Base-by-base conservation (phyloP, 2,888 invertebrate genomes). In the Leptinotarsa haldemani region DNA sequence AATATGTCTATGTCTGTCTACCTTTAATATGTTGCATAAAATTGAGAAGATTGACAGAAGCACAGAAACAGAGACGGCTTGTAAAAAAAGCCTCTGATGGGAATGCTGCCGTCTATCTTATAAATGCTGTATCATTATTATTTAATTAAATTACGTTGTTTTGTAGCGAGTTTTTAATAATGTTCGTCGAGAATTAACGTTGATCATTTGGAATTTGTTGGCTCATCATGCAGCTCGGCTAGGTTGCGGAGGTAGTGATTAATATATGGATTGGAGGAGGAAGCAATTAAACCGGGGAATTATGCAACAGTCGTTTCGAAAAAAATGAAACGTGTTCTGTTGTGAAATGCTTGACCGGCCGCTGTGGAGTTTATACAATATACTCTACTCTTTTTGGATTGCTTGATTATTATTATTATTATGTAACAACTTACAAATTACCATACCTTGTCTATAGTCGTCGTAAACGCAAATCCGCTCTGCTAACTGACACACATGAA, bases 61-160 rank as follows among this genome's bases (percentile, higher is more conserved):
- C 63, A 53, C 65, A 66, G 70, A 65, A 70, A 68, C 61, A 40
- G 70, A 63, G 65, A 64, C 74, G 53, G 9, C 56, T 40, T 16
- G 69, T 65, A 74, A 52, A 75, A 73, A 66, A 50, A 71, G 30
- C 48, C 58, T 76, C 69, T 70, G 70, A 76, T 68, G 78, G 30
- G 75, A 75, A 77, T 74, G 78, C 67, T 68, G 76, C 70, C 73
- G 64, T 70, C 74, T 73, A 78, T 78, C 76, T 79, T 77, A 77
- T 82, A 82, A 81, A 81, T 81, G 82, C 82, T 81, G 81, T 76
- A 81, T 82, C 82, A 82, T 82, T 82, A 81, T 81, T 80, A 79
- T 81, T 81, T 82, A 82, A 82, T 82, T 82, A 82, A 82, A 82
- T 82, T 82, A 82, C 75, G 77, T 79, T 78, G 80, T 80, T 78